A percentile compares a stretch with the other conserved stretches of the same genome.
These are phyloP conservation scores for Rhingia campestris DNA, from an alignment of 2,888 invertebrate genomes.

Conservation along the genomic window DNA sequence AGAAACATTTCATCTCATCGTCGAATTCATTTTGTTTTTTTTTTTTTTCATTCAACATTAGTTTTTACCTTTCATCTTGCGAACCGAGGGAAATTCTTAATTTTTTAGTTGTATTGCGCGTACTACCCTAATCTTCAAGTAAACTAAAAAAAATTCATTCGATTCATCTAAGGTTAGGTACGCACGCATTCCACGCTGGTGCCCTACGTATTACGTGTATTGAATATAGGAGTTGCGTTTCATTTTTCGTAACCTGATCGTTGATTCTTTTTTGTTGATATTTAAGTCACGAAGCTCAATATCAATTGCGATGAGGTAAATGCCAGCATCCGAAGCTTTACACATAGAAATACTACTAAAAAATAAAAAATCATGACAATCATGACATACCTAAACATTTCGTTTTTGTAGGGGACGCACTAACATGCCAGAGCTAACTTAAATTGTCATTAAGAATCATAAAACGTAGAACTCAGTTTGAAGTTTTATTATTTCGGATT, in stretches of 20 bases:
- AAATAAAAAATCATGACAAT: conserved; percentile 68
- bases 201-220: conserved; percentile 59
- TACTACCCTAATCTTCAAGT: conserved; percentile 18
- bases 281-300: conserved; percentile 72
- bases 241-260: conserved; percentile 24
- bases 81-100: conserved; percentile 55
- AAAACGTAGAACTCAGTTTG: conserved; percentile 58
- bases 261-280: conserved; percentile 49
- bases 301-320: conserved; percentile 73
- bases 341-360: conserved; percentile 55
- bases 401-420: neutral
- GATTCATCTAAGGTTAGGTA: conserved; percentile 24
- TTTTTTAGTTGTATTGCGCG: conserved; percentile 44
- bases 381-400: conserved; percentile 9
- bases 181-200: conserved; percentile 15
- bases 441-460: conserved; percentile 66
- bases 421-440: conserved; percentile 27
- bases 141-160: conserved; percentile 60
- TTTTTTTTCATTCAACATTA: conserved; percentile 30
- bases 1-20: conserved; percentile 43
- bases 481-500: conserved; percentile 59
- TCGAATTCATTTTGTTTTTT: conserved; percentile 12
- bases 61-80: conserved; percentile 61
- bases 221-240: conserved; percentile 63
- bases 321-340: conserved; percentile 51